These are phyloP conservation scores for Xanthia togata DNA, from an alignment of 2,888 invertebrate genomes.

Conservation along the genomic window DNA sequence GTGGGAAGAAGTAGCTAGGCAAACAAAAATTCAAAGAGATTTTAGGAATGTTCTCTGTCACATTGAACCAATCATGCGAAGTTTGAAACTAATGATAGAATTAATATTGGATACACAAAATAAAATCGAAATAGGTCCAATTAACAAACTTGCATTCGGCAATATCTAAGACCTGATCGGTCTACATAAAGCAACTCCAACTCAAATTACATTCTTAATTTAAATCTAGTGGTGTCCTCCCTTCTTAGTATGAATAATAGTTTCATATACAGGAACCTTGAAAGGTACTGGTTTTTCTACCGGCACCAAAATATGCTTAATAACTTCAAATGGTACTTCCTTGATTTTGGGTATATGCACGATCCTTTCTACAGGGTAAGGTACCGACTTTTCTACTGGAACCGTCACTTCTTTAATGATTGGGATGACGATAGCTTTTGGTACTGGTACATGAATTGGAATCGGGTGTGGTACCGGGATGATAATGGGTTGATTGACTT, in stretches of 20 bases:
- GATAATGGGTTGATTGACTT: slow-evolving; percentile 89
- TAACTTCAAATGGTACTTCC: slow-evolving; percentile 92
- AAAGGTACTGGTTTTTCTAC: slow-evolving; percentile 93
- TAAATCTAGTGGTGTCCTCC: slow-evolving; percentile 86
- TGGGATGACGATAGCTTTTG: slow-evolving; percentile 92
- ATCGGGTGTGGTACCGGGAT: slow-evolving; percentile 92
- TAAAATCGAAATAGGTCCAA: neutral
- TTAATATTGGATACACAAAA: neutral
- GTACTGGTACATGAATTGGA: slow-evolving; percentile 92
- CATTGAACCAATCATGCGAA: neutral
- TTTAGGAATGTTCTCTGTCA: neutral
- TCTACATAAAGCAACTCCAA: slow-evolving; percentile 12
- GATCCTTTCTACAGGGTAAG: slow-evolving; percentile 92
- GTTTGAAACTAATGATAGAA: neutral
- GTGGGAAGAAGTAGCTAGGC: neutral
- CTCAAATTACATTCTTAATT: slow-evolving; percentile 27
- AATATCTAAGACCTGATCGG: neutral
- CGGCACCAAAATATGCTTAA: slow-evolving; percentile 92
- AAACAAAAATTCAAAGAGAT: neutral
- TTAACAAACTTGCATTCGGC: neutral
- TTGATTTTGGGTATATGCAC: slow-evolving; percentile 92
- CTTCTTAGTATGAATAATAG: slow-evolving; percentile 93
- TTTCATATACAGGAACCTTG: slow-evolving; percentile 93
- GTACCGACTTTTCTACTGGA: slow-evolving; percentile 93
- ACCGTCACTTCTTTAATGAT: slow-evolving; percentile 92